Evolutionary conservation across 2,888 invertebrate species (phyloP).

Genomic region (Acanthococcus lagerstroemiae): DNA sequence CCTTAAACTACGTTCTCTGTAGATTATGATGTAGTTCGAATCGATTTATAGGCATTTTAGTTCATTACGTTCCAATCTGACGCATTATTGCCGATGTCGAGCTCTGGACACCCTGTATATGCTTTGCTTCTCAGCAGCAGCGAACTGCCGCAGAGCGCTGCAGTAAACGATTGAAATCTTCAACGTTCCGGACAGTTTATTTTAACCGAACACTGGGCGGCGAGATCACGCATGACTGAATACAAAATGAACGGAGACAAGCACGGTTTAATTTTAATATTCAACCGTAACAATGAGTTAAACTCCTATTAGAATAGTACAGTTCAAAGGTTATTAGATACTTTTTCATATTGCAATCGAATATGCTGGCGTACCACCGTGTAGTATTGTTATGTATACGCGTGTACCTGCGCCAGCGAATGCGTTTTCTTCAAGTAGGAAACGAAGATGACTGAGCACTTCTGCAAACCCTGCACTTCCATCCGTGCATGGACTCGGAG

Average conservation of each 20-base stretch:
- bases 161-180: not conserved
- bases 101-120: too few relatives aligned
- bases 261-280: slow-evolving; percentile 21
- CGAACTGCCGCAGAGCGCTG: too few relatives aligned
- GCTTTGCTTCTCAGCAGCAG: too few relatives aligned
- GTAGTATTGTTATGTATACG: slow-evolving; percentile 19
- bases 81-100: too few relatives aligned
- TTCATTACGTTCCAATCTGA: too few relatives aligned
- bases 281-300: slow-evolving; percentile 26
- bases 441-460: too few relatives aligned
- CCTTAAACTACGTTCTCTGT: too few relatives aligned
- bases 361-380: slow-evolving; percentile 15
- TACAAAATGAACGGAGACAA: slow-evolving; percentile 18
- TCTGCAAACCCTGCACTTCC: too few relatives aligned
- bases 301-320: slow-evolving; percentile 20
- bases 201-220: slow-evolving; percentile 7
- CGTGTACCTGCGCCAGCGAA: slow-evolving; percentile 13
- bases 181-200: not conserved
- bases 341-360: slow-evolving; percentile 20
- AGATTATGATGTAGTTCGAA: too few relatives aligned
- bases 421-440: not conserved
- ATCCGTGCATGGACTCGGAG: too few relatives aligned
- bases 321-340: slow-evolving; percentile 27
- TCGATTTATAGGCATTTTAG: too few relatives aligned
- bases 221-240: slow-evolving; percentile 18